Conservation (phyloP, 2,888 invertebrate genomes). For the Callyntrura guangdongensis region DNA sequence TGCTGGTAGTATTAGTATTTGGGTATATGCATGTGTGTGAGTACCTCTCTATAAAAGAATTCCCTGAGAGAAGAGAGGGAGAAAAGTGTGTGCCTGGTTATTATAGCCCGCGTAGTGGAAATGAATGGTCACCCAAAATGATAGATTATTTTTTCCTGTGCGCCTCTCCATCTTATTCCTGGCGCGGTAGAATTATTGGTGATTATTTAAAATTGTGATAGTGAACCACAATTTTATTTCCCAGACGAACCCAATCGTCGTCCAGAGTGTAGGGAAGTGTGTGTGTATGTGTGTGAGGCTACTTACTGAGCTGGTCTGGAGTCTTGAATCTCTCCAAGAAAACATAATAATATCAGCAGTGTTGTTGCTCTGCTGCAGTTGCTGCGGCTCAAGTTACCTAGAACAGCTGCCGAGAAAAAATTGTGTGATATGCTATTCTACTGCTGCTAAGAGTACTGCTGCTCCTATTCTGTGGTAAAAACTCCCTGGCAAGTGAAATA, state of each 20-base stretch:
- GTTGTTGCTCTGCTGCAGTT: neutral
- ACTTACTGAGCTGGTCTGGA: too few species aligned
- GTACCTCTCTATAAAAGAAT: too few species aligned
- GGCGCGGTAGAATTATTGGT: neutral
- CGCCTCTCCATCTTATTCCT: neutral
- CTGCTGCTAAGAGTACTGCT: too few species aligned
- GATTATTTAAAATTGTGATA: constrained; percentile 39
- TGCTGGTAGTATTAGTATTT: too few species aligned
- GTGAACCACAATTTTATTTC: constrained; percentile 1
- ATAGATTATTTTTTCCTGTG: constrained; percentile 13
- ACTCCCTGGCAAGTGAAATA: neutral
- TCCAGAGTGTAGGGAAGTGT: neutral
- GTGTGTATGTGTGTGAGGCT: neutral
- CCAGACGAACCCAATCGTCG: neutral
- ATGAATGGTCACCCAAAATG: constrained; percentile 35
- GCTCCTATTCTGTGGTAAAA: too few species aligned
- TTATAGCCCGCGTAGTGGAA: neutral
- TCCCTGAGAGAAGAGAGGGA: too few species aligned
- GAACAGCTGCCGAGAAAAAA: too few species aligned
- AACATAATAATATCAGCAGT: constrained; percentile 19
- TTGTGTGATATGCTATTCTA: too few species aligned
- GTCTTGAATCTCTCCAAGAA: too few species aligned
- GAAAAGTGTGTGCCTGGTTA: too few species aligned
- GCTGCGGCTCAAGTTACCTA: neutral
- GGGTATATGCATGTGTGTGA: too few species aligned